A percentile compares a stretch with the other conserved stretches of the same genome.
Evolutionary conservation across 2,797 vertebrate genomes (phyloP).

Genomic region (Rhabdophis nuchalis): DNA sequence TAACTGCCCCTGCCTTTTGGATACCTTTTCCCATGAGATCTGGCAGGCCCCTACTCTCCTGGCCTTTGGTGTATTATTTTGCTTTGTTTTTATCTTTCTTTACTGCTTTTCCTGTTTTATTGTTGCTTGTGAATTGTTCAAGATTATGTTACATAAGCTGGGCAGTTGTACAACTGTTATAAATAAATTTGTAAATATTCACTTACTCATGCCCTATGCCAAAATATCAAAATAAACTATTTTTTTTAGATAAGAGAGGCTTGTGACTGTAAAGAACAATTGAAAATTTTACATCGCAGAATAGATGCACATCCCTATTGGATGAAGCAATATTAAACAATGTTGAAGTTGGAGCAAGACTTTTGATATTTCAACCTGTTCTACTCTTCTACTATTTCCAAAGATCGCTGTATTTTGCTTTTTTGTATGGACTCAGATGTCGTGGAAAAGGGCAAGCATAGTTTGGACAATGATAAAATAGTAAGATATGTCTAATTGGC

Average conservation of each 20-base stretch:
- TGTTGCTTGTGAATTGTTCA: no score
- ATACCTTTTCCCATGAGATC: not conserved
- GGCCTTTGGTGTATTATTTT: not conserved
- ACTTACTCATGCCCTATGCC: no score
- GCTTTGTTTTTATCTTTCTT: not conserved
- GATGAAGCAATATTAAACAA: not conserved
- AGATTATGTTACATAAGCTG: no score
- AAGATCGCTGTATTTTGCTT: not conserved
- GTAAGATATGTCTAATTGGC: not conserved
- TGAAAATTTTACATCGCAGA: not conserved
- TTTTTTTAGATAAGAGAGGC: no score
- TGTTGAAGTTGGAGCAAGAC: not conserved
- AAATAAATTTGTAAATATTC: no score
- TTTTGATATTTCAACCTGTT: not conserved
- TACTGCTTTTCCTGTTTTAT: no score
- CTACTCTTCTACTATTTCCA: not conserved
- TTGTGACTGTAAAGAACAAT: not conserved
- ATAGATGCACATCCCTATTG: not conserved
- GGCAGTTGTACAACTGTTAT: no score
- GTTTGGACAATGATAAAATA: not conserved
- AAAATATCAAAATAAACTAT: not conserved
- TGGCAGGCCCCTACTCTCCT: not conserved
- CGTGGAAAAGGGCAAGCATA: not conserved
- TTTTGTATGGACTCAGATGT: not conserved
- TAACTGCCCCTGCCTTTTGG: not conserved